Conservation (phyloP, 2,888 invertebrate species). For the Dicranocentrus wangi region DNA sequence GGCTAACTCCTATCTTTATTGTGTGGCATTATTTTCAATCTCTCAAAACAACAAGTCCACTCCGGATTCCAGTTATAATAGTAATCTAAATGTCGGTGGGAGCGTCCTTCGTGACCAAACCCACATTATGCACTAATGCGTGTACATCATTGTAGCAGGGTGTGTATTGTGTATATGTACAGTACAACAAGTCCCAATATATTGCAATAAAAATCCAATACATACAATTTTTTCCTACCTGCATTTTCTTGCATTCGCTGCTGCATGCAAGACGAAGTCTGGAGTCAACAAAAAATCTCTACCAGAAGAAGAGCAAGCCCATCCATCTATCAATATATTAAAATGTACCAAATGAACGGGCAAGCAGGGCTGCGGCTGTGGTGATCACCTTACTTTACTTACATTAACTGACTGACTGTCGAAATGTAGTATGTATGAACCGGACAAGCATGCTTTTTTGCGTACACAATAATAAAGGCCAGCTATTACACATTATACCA, state of each 20-base stretch:
- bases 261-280: slow-evolving; percentile 21
- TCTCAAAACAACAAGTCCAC: slow-evolving; percentile 48
- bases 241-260: slow-evolving; percentile 42
- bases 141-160: background rate
- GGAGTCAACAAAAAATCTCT: slow-evolving; percentile 30
- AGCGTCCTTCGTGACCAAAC: slow-evolving; percentile 54
- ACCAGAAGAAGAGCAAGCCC: background rate
- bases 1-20: slow-evolving; percentile 46
- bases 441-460: no score
- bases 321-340: slow-evolving; percentile 14
- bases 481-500: slow-evolving; percentile 23
- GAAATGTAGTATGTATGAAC: slow-evolving; percentile 6
- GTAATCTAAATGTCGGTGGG: slow-evolving; percentile 54
- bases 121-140: background rate
- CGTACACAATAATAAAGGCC: no score
- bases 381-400: slow-evolving; percentile 1
- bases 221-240: slow-evolving; percentile 27
- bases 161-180: slow-evolving; percentile 22
- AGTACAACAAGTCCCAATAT: no score
- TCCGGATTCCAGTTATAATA: slow-evolving; percentile 34
- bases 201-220: slow-evolving; percentile 47
- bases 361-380: no score
- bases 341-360: background rate
- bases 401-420: no score
- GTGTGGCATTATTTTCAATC: slow-evolving; percentile 48